Conservation (phyloP, 2,113 vertebrate species). For the Pionites leucogaster region DNA sequence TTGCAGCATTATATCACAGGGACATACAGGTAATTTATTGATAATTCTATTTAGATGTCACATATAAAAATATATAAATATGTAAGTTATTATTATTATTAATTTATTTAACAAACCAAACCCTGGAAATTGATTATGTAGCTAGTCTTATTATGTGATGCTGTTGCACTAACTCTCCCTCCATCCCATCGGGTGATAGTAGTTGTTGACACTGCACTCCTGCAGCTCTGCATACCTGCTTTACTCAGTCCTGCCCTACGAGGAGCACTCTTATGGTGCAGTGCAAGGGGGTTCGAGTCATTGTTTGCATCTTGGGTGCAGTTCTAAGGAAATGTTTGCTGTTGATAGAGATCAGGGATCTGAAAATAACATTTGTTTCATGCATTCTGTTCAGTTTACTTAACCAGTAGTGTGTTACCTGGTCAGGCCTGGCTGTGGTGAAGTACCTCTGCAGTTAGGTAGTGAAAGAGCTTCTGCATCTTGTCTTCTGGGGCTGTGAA, state of each 20-base stretch:
- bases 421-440: neutral
- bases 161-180: neutral
- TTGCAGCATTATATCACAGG: neutral
- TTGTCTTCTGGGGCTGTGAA: accelerated
- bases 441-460: neutral
- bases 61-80: neutral
- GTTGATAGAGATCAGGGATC: neutral
- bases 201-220: neutral
- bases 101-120: neutral
- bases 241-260: neutral
- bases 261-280: accelerated
- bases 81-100: neutral
- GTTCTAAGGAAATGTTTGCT: neutral
- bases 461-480: neutral
- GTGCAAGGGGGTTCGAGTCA: accelerated
- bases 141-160: neutral
- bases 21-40: neutral
- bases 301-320: neutral
- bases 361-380: neutral
- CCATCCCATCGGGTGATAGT: neutral
- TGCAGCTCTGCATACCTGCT: neutral
- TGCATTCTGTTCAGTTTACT: neutral
- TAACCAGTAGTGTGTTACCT: neutral
- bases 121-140: neutral
- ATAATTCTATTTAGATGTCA: neutral